Conservation (phyloP, 1,140 invertebrate genomes). For the Nautilus pompilius region DNA sequence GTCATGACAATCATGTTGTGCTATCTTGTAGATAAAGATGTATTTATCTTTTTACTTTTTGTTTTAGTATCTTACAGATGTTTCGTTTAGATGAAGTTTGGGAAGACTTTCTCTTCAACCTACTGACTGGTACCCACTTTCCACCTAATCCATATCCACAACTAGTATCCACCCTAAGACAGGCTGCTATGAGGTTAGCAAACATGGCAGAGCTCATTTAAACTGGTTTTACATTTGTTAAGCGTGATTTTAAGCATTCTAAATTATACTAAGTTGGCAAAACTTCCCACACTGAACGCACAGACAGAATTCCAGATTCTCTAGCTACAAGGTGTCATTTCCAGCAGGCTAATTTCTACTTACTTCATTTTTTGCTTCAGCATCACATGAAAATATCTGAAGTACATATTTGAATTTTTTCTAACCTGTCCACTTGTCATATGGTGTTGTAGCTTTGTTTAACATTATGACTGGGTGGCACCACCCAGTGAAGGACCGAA, state of each 20-base stretch:
- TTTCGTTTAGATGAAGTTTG: conserved; percentile 46
- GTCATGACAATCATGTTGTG: neutral
- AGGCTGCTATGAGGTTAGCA: conserved; percentile 36
- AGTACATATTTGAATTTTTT: too few relatives aligned
- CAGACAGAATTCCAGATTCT: too few relatives aligned
- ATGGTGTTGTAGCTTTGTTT: too few relatives aligned
- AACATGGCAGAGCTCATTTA: neutral
- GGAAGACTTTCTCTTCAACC: conserved; percentile 35
- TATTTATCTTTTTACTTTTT: conserved; percentile 1
- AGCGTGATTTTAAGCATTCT: neutral
- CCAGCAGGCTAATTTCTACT: too few relatives aligned
- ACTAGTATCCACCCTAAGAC: conserved; percentile 28
- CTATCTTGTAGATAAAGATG: neutral
- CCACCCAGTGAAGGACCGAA: too few relatives aligned
- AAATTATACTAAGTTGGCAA: too few relatives aligned
- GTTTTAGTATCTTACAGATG: conserved; percentile 40
- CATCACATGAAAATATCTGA: too few relatives aligned
- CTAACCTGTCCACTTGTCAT: too few relatives aligned
- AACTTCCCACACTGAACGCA: too few relatives aligned
- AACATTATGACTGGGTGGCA: too few relatives aligned
- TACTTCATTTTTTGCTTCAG: too few relatives aligned
- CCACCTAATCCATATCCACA: conserved; percentile 45
- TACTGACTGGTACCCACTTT: conserved; percentile 28
- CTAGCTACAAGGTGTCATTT: too few relatives aligned
- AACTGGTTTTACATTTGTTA: neutral